Conservation (phyloP, 2,113 vertebrate genomes). For the Silurus asotus region DNA sequence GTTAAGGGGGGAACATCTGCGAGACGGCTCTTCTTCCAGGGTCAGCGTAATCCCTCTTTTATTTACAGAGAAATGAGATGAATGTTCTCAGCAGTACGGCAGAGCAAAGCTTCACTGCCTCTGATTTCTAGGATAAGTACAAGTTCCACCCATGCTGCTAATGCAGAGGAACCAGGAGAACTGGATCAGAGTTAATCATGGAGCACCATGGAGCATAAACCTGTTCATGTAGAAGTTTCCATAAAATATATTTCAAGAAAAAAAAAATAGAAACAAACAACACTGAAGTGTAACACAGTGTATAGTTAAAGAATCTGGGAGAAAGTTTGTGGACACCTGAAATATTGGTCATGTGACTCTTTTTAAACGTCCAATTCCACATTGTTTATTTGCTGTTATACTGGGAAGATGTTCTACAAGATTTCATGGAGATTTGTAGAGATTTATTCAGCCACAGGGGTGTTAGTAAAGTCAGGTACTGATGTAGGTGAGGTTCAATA, state of each 20-base stretch:
- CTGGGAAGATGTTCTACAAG: no score
- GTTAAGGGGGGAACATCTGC: constrained; percentile 28
- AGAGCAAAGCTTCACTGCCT: constrained; percentile 50
- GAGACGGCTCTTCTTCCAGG: constrained; percentile 48
- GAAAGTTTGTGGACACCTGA: no score
- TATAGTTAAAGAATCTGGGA: no score
- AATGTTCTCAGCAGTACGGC: constrained; percentile 28
- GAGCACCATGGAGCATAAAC: constrained; percentile 17
- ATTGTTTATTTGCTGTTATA: no score
- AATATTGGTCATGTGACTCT: no score
- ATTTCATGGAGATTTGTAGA: no score
- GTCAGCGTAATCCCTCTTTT: constrained; percentile 48
- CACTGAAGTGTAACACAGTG: neutral
- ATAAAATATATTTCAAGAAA: neutral
- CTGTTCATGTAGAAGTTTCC: constrained; percentile 9
- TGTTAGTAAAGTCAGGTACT: no score
- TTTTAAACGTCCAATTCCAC: no score
- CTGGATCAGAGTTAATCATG: constrained; percentile 36
- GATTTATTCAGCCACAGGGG: no score
- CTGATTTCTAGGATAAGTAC: constrained; percentile 44
- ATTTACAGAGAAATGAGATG: constrained; percentile 43
- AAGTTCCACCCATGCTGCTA: neutral
- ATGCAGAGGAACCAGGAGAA: neutral
- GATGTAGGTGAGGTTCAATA: no score
- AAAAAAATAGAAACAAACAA: neutral